Conservation (phyloP, 1,140 invertebrate species). For the Drosophila sechellia region DNA sequence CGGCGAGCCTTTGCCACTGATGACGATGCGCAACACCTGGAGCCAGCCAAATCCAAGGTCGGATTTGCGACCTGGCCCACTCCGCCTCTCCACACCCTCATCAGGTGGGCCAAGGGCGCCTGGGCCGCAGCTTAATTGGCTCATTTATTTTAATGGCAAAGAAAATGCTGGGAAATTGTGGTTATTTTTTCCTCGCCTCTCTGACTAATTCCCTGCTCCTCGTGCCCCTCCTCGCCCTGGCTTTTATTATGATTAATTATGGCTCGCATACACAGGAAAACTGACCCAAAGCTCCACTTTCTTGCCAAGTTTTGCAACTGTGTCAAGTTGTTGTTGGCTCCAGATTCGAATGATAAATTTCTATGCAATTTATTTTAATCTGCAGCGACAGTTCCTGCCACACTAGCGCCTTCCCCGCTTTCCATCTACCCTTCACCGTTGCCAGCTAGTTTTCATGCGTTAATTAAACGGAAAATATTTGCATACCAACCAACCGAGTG, state of each 20-base stretch:
- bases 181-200: constrained; percentile 44
- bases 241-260: constrained; percentile 82
- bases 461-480: constrained; percentile 83
- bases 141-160: constrained; percentile 82
- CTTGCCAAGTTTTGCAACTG: constrained; percentile 73
- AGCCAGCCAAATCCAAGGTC: constrained; percentile 12
- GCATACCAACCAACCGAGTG: constrained; percentile 39
- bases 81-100: constrained; percentile 34
- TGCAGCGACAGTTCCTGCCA: constrained; percentile 58
- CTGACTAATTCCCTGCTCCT: constrained; percentile 16
- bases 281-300: constrained; percentile 76
- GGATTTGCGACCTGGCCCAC: constrained; percentile 27
- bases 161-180: constrained; percentile 75
- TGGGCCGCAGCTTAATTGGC: constrained; percentile 70
- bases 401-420: background rate
- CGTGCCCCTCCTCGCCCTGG: constrained; percentile 32
- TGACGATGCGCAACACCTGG: constrained; percentile 72
- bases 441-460: constrained; percentile 68
- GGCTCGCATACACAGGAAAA: constrained; percentile 39
- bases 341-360: constrained; percentile 78
- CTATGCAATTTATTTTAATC: constrained; percentile 81
- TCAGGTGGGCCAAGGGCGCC: constrained; percentile 48
- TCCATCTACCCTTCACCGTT: background rate
- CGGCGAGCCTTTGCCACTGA: constrained; percentile 23
- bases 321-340: constrained; percentile 64